These are phyloP conservation scores for Mobula birostris DNA, from an alignment of 2,113 vertebrate genomes.

Conservation along the genomic window DNA sequence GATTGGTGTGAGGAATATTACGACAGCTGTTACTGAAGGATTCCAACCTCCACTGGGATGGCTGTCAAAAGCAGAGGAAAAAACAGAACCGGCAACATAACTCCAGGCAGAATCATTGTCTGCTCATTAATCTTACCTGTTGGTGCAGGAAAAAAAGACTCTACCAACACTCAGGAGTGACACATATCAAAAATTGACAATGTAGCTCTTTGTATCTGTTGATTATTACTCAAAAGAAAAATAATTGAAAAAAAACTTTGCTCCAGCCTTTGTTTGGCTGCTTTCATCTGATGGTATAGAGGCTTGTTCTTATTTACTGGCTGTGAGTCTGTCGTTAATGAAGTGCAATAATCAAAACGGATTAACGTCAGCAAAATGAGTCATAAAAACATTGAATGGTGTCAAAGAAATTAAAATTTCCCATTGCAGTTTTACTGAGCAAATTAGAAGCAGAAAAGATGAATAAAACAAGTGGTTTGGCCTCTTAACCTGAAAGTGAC, in stretches of 20 bases:
- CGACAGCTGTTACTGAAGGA: not conserved
- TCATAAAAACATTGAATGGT: conserved; percentile 19
- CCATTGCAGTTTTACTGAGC: not conserved
- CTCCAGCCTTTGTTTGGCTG: not conserved
- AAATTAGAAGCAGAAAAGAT: not conserved
- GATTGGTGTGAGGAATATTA: not conserved
- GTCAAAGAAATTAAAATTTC: conserved; percentile 35
- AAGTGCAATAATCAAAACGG: conserved; percentile 19
- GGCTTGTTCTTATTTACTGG: not conserved
- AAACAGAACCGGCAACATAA: not conserved
- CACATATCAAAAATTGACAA: not conserved
- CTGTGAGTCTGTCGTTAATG: not conserved
- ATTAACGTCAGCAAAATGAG: conserved; percentile 5
- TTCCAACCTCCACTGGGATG: no score
- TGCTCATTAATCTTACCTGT: not conserved
- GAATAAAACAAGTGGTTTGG: conserved; percentile 21
- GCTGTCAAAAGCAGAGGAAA: not conserved
- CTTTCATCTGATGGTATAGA: not conserved
- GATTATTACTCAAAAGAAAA: not conserved
- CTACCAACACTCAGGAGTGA: not conserved
- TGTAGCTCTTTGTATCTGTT: not conserved
- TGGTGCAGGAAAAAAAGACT: not conserved
- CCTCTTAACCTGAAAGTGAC: conserved; percentile 10
- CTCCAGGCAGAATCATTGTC: not conserved
- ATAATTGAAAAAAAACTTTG: not conserved